Conservation (phyloP, 2,888 invertebrate species). For the Ochropleura plecta region DNA sequence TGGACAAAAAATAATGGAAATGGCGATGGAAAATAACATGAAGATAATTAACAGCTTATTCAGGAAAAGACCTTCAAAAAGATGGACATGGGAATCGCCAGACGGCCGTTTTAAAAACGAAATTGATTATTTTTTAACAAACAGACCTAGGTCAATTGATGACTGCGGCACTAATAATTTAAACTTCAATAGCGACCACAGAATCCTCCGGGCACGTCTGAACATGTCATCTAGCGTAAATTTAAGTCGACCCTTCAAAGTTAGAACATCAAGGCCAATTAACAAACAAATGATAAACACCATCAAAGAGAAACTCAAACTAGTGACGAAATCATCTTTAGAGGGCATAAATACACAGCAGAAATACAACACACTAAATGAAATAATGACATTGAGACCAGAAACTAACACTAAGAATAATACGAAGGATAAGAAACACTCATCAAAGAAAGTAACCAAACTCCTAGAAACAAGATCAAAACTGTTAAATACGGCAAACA, state of each 20-base stretch:
- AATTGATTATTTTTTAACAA: not conserved
- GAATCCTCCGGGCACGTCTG: not conserved
- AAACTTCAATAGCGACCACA: not conserved
- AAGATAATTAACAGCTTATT: too few species aligned
- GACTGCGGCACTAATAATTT: not conserved
- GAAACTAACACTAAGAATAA: too few species aligned
- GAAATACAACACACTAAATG: not conserved
- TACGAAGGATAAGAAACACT: too few species aligned
- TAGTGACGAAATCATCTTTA: conserved; percentile 6
- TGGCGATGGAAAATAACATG: too few species aligned
- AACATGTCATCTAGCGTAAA: not conserved
- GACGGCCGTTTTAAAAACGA: not conserved
- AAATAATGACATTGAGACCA: too few species aligned
- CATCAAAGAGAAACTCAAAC: conserved; percentile 1
- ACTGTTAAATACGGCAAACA: too few species aligned
- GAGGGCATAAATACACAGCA: not conserved
- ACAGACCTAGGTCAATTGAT: not conserved
- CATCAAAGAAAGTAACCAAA: too few species aligned
- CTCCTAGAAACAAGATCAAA: too few species aligned
- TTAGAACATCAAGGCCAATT: too few species aligned
- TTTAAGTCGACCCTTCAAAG: not conserved
- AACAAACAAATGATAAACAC: not conserved
- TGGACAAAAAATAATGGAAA: too few species aligned
- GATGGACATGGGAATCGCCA: conserved; percentile 3
- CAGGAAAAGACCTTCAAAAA: not conserved